Evolutionary conservation across 1,140 invertebrate genomes (phyloP).

Genomic region (Ooceraea biroi): DNA sequence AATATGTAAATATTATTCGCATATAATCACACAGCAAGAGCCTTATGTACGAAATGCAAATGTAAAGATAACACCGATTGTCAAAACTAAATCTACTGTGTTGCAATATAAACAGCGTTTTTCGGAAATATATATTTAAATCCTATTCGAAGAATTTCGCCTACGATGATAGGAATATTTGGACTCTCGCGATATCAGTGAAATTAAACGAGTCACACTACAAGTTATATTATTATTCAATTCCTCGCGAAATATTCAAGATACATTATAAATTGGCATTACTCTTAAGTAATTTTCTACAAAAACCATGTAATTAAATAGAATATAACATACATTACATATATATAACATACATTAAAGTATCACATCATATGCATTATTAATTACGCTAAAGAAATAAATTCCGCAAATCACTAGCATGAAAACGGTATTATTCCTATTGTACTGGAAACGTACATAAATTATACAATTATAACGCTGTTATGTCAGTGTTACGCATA

Average conservation of each 20-base stretch:
- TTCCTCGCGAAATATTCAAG: background rate
- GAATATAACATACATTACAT: too few relatives aligned
- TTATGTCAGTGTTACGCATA: background rate
- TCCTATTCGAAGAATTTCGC: background rate
- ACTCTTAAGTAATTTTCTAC: too few relatives aligned
- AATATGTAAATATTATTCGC: conserved; percentile 61
- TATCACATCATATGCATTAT: background rate
- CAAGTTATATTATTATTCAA: background rate
- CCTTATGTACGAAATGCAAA: background rate
- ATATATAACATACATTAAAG: background rate
- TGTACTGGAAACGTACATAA: background rate
- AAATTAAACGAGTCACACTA: conserved; percentile 1
- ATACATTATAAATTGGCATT: background rate
- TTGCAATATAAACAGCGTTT: background rate
- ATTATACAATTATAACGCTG: background rate
- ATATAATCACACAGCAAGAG: background rate
- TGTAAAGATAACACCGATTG: background rate
- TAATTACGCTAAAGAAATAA: too few relatives aligned
- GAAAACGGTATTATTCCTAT: background rate
- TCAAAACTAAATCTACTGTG: background rate
- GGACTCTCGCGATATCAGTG: background rate
- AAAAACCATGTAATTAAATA: too few relatives aligned
- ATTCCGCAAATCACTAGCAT: too few relatives aligned
- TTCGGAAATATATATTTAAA: background rate
- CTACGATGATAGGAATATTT: background rate